A percentile compares a stretch with the other conserved stretches of the same genome.
phyloP scores from a whole-genome alignment of 2,113 vertebrate genomes.

The Rattus norvegicus region DNA sequence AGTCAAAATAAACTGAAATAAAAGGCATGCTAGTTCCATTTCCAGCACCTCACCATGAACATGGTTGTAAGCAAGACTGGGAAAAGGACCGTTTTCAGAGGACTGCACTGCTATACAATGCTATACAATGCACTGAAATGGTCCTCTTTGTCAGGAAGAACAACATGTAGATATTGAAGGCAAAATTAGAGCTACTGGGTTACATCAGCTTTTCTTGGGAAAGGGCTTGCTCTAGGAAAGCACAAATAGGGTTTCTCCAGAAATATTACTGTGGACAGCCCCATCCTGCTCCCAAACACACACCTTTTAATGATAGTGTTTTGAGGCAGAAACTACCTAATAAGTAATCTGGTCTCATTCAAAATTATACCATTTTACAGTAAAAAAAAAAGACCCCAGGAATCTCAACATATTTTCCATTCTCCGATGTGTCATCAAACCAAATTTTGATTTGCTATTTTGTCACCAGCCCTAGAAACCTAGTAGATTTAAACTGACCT shows the following conservation, averaged over 20 bases:
- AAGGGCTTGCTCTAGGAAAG: background rate
- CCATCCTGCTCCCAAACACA: background rate
- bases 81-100: background rate
- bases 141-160: background rate
- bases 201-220: background rate
- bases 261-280: background rate
- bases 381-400: background rate
- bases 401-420: background rate
- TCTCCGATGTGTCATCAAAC: background rate
- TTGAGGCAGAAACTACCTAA: background rate
- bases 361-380: background rate
- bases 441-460: background rate
- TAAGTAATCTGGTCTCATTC: slow-evolving; percentile 2
- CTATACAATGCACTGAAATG: background rate
- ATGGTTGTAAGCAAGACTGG: background rate
- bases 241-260: background rate
- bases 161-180: background rate
- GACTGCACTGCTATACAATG: background rate
- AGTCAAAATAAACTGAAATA: background rate
- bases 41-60: background rate
- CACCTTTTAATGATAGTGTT: background rate
- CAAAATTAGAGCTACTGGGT: background rate
- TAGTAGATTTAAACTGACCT: background rate
- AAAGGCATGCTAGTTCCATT: background rate
- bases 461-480: background rate